Percentiles rank a stretch among this genome's conserved stretches.
Evolutionary conservation across 1,140 invertebrate species (phyloP).

Genomic region (Vollenhovia emeryi): DNA sequence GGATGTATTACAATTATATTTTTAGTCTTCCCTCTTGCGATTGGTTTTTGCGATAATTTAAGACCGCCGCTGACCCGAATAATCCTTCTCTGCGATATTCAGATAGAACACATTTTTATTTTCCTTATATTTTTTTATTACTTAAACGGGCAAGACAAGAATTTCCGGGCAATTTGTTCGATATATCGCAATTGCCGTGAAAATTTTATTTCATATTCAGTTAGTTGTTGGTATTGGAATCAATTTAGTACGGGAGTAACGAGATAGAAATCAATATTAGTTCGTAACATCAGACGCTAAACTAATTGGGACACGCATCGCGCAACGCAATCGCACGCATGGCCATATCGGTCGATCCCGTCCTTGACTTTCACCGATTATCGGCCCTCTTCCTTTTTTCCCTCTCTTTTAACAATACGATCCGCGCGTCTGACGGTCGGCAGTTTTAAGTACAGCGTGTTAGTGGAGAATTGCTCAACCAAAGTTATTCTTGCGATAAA

Average conservation of each 20-base stretch:
- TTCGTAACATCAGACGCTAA: neutral
- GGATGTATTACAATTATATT: neutral
- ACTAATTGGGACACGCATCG: slow-evolving; percentile 42
- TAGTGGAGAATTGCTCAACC: neutral
- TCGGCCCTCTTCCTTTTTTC: slow-evolving; percentile 32
- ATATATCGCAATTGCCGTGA: neutral
- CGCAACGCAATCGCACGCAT: slow-evolving; percentile 35
- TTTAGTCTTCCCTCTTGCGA: neutral
- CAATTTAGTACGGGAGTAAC: neutral
- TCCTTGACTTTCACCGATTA: slow-evolving; percentile 69
- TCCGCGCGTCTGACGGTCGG: neutral
- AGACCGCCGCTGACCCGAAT: neutral
- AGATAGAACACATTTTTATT: neutral
- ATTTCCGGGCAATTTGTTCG: neutral
- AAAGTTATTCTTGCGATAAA: neutral
- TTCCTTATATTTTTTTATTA: neutral
- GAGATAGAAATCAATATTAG: neutral
- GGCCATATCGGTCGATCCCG: slow-evolving; percentile 39
- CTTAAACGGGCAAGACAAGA: neutral
- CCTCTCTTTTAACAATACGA: slow-evolving; percentile 31
- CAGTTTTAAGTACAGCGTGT: slow-evolving; percentile 31
- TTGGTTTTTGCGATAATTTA: neutral
- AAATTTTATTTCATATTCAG: neutral
- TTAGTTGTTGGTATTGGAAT: neutral
- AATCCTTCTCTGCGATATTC: neutral